A percentile compares a stretch with the other conserved stretches of the same genome.
Evolutionary conservation across 2,888 invertebrate genomes (phyloP).

Genomic region (Linnaemya vulpina): DNA sequence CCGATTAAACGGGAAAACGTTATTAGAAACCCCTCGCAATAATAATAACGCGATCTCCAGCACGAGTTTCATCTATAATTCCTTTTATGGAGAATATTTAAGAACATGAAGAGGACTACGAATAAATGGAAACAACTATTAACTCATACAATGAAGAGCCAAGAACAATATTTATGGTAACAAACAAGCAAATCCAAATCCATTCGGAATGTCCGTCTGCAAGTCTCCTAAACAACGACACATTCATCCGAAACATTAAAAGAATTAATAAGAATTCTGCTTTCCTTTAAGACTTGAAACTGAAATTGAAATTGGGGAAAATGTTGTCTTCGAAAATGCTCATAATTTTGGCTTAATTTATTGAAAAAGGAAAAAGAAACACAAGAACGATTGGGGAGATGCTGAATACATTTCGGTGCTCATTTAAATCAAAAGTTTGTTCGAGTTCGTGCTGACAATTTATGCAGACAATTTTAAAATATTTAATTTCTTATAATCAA

Average conservation of each 20-base stretch:
- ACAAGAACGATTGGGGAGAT: not conserved
- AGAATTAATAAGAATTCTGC: not conserved
- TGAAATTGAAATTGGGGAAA: not conserved
- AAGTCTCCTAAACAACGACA: not conserved
- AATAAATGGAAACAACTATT: not conserved
- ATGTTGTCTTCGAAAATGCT: not conserved
- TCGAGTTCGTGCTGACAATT: not conserved
- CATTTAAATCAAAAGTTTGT: not conserved
- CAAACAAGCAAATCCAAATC: not conserved
- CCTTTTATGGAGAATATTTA: too few species aligned
- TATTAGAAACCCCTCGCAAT: too few species aligned
- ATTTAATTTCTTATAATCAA: conserved; percentile 5
- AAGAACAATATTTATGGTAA: not conserved
- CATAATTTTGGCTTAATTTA: conserved; percentile 33
- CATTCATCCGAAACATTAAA: conserved; percentile 11
- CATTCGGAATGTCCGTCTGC: not conserved
- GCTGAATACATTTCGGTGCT: not conserved
- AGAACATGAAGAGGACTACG: not conserved
- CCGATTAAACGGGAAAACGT: too few species aligned
- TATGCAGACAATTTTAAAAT: conserved; percentile 16
- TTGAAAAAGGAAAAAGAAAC: not conserved
- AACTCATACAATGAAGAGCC: conserved; percentile 19
- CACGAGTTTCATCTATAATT: too few species aligned
- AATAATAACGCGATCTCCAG: too few species aligned
- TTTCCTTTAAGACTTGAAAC: too few species aligned